A percentile compares a stretch with the other conserved stretches of the same genome.
phyloP scores from a whole-genome alignment of 2,888 invertebrate genomes.

The Hypsopygia costalis region DNA sequence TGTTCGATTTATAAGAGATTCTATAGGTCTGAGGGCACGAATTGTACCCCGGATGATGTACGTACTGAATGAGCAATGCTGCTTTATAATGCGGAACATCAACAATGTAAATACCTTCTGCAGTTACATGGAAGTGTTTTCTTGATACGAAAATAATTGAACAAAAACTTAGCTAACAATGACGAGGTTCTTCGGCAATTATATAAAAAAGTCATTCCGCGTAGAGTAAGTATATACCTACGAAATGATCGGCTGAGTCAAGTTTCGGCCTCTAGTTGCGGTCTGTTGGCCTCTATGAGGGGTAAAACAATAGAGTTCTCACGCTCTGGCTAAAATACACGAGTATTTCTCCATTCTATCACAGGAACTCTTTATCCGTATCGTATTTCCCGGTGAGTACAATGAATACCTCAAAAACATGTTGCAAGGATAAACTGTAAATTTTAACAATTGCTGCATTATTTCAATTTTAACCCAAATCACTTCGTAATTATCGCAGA shows the following conservation, averaged over 20 bases:
- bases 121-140: not conserved
- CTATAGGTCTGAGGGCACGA: too few relatives aligned
- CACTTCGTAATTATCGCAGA: conserved; percentile 9
- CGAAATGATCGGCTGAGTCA: conserved; percentile 24
- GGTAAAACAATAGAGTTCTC: conserved; percentile 60
- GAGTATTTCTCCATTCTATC: conserved; percentile 43
- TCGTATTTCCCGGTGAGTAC: conserved; percentile 5
- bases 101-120: too few relatives aligned
- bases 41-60: too few relatives aligned
- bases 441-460: not conserved
- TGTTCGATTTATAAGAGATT: too few relatives aligned
- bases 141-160: conserved; percentile 16
- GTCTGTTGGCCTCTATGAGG: conserved; percentile 52
- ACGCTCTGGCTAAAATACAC: conserved; percentile 36
- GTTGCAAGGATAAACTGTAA: not conserved
- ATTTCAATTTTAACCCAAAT: conserved; percentile 10
- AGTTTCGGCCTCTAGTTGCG: conserved; percentile 48
- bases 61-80: too few relatives aligned
- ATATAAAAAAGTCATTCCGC: conserved; percentile 13
- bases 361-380: conserved; percentile 11
- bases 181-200: conserved; percentile 22
- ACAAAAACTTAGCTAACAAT: conserved; percentile 12
- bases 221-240: conserved; percentile 17
- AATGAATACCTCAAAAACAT: not conserved
- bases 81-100: too few relatives aligned